Conservation (phyloP, 2,888 invertebrate species). For the Diadromus collaris region DNA sequence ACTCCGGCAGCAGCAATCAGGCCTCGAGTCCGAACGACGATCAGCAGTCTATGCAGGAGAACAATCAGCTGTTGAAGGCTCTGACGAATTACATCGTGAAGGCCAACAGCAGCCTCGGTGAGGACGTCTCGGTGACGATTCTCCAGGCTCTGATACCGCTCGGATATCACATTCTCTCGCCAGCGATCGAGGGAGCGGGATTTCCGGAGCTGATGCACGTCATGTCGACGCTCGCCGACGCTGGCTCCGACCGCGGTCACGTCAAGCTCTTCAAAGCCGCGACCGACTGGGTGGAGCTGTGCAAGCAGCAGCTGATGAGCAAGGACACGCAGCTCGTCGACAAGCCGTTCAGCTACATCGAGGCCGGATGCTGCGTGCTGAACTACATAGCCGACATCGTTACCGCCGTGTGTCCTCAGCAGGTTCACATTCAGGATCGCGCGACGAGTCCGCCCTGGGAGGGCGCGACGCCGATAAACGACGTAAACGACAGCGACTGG, state of each 20-base stretch:
- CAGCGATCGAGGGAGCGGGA: conserved; percentile 86
- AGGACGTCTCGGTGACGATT: conserved; percentile 84
- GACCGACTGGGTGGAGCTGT: conserved; percentile 90
- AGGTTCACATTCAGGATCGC: conserved; percentile 75
- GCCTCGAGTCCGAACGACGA: conserved; percentile 76
- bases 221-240: conserved; percentile 92
- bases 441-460: conserved; percentile 90
- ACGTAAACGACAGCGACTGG: conserved; percentile 87
- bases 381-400: conserved; percentile 92
- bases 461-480: conserved; percentile 81
- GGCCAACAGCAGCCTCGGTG: conserved; percentile 83
- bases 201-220: conserved; percentile 89
- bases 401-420: conserved; percentile 81
- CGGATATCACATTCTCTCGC: conserved; percentile 85
- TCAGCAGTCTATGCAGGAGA: conserved; percentile 84
- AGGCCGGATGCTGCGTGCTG: conserved; percentile 91
- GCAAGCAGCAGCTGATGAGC: conserved; percentile 83
- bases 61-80: conserved; percentile 86
- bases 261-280: conserved; percentile 89
- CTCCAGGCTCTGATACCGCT: conserved; percentile 88
- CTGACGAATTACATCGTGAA: conserved; percentile 88
- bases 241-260: conserved; percentile 91
- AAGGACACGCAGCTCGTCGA: conserved; percentile 82
- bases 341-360: conserved; percentile 82
- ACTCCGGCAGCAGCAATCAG: conserved; percentile 69